These are phyloP conservation scores for Ophioderma brevispina DNA, from an alignment of 35 echinoderm and acorn worm species.

Conservation along the genomic window DNA sequence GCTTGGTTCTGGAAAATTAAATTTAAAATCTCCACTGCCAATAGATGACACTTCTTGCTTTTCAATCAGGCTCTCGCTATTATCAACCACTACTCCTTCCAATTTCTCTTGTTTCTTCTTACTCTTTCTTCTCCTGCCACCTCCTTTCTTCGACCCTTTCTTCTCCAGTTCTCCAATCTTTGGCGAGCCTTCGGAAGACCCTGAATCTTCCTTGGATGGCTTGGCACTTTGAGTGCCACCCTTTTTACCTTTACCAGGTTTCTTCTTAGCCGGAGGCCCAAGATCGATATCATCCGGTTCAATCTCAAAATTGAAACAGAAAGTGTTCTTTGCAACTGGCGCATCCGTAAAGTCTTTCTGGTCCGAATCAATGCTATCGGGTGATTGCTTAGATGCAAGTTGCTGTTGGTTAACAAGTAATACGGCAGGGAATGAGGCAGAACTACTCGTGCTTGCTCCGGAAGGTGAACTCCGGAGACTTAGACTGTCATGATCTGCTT, in stretches of 20 bases:
- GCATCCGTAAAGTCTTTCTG: not conserved
- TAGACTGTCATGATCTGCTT: not conserved
- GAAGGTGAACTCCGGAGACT: conserved; percentile 1
- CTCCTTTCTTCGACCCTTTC: not conserved
- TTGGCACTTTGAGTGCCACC: not conserved
- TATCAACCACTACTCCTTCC: not conserved
- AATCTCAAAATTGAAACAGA: conserved; percentile 4
- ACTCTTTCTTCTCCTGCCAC: not conserved
- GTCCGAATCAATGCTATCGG: not conserved
- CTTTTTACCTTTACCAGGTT: not conserved
- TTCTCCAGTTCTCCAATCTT: not conserved
- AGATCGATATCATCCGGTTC: not conserved
- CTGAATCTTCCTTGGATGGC: not conserved
- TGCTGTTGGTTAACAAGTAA: not conserved
- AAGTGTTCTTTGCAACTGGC: not conserved
- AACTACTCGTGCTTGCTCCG: not conserved
- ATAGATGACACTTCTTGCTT: not conserved
- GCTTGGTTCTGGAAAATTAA: not conserved
- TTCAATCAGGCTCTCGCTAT: not conserved
- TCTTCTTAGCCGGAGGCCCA: not conserved
- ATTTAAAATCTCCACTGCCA: not conserved
- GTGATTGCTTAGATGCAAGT: not conserved
- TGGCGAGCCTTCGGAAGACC: not conserved
- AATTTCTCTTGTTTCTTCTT: not conserved
- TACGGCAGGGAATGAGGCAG: not conserved